Base-by-base conservation (phyloP, 2,797 vertebrate genomes). In the Macropodus opercularis region DNA sequence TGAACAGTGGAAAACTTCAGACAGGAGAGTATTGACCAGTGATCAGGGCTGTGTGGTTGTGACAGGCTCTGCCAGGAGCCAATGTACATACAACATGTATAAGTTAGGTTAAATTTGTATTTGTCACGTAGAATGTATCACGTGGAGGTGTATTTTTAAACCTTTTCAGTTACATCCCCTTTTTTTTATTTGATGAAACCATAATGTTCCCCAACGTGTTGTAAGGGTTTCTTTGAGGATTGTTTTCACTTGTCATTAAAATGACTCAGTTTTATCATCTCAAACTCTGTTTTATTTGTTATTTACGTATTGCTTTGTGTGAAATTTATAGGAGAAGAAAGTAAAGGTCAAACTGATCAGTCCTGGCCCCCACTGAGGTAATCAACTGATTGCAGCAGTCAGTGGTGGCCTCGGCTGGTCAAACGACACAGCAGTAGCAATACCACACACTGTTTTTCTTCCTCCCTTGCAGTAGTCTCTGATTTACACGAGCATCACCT, bases 191-290 rank as follows among this genome's bases (percentile, higher is more conserved):
- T 65, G 36, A 75, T 54, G 67, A 43, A 59, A 72, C 69, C 23
- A 69, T 63, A 61, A 79, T 64, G 66, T 81, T 77, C 69, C 71
- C 75, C 63, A 64, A 29, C 58, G 61, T 72, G 61, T 65, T 47
- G 31, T 83, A 58, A 48, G 38, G 15, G 35, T 77, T 85, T 75
- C 46, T 81, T 83, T 78, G 9, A 74, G 73, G 81, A 51, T 77
- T 85, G 63, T 81, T 81, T 83, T 79, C 49, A 73, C 24, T 61
- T 70, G 54, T 83, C 65, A 91, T 90, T 90, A 92, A 91, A 91
- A 76, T 44, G 38, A 76, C 21, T n/a, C 26, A 32, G 13, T 63
- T 68, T 81, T 75, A 71, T 78, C 75, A 77, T 76, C 11, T 61
- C 18, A 5, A n/a, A 23, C 32, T 55, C 19, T 18, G 17, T 43